These are phyloP conservation scores for Junonia oenone DNA, from an alignment of 2,888 invertebrate genomes.

Conservation along the genomic window DNA sequence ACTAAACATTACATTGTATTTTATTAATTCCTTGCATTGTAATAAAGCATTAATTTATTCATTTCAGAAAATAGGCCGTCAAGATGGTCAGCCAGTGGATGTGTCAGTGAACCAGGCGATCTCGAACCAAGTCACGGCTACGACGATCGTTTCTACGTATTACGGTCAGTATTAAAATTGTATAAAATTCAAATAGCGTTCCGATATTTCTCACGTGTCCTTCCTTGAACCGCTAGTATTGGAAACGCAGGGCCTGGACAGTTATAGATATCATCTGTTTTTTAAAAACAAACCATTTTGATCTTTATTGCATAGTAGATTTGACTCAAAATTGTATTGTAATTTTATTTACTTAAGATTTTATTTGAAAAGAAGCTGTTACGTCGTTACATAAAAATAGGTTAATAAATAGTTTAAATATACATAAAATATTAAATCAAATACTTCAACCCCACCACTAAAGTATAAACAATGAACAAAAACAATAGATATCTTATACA, in stretches of 20 bases:
- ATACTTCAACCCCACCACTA: neutral
- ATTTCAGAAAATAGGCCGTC: conserved; percentile 69
- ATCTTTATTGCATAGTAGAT: neutral
- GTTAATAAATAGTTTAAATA: neutral
- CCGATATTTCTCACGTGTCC: conserved; percentile 32
- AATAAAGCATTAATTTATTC: conserved; percentile 29
- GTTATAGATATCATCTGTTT: conserved; percentile 29
- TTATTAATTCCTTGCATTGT: conserved; percentile 4
- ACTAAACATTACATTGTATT: conserved; percentile 2
- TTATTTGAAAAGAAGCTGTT: neutral
- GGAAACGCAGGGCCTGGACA: conserved; percentile 21
- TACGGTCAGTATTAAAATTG: conserved; percentile 67
- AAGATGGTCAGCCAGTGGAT: conserved; percentile 53
- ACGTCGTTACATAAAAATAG: neutral
- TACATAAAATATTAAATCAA: neutral
- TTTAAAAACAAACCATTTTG: neutral
- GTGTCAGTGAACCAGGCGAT: conserved; percentile 53
- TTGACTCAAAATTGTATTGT: neutral
- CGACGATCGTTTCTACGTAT: conserved; percentile 63
- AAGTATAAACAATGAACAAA: neutral
- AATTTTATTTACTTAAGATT: neutral
- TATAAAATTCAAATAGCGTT: conserved; percentile 36
- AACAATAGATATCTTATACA: neutral
- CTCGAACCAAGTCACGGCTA: conserved; percentile 60
- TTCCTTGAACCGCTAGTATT: conserved; percentile 33